Base-by-base conservation (phyloP, 2,797 vertebrate genomes). In the Pogoniulus pusillus region DNA sequence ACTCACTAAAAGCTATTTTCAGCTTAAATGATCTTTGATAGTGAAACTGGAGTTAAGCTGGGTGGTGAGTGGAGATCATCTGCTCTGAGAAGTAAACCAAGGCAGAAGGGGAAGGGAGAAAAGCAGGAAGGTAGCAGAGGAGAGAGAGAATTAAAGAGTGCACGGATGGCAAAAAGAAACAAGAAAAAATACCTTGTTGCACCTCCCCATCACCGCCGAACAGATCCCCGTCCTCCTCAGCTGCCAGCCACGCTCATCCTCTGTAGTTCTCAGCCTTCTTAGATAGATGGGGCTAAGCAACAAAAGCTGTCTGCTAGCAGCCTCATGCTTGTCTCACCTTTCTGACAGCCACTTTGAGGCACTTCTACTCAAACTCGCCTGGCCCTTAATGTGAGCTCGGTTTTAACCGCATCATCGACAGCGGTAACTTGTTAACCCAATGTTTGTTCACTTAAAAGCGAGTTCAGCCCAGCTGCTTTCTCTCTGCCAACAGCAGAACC, bases 181-280 rank as follows among this genome's bases (percentile, higher is more conserved):
- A 16, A 58, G 37, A 22, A 77, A 77, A 59, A 30, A 9, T 14
- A 10, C 4, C 17, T 7, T 77, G 22, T 34, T 62, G 20, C 60
- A 26, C 69, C 32, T 78, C 32, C 35, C 32, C 26, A 6, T 82
- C 45, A 4, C 30, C 45, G 9, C 10, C 6, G 35, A 22, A 53
- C 43, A 45, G 73, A 54, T 66, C 34, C 39, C 39, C 32, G 53
- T 63, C 29, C 76, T 71, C 12, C 53, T 70, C 76, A 41, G 2
- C 47, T 85, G 76, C 70, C 85, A 92, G 68, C n/a, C 79, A n/a
- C 14, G 51, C 54, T 92, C 45, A n/a, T 80, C 27, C 39, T 90
- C 85, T 91, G 82, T 90, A 96, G 78, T 93, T 93, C 79, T 93
- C 94, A 95, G 1, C 68, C 93, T 89, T 87, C 79, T 90, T 76